Evolutionary conservation across 2,888 invertebrate genomes (phyloP).

Genomic region (Falcaria lacertinaria): DNA sequence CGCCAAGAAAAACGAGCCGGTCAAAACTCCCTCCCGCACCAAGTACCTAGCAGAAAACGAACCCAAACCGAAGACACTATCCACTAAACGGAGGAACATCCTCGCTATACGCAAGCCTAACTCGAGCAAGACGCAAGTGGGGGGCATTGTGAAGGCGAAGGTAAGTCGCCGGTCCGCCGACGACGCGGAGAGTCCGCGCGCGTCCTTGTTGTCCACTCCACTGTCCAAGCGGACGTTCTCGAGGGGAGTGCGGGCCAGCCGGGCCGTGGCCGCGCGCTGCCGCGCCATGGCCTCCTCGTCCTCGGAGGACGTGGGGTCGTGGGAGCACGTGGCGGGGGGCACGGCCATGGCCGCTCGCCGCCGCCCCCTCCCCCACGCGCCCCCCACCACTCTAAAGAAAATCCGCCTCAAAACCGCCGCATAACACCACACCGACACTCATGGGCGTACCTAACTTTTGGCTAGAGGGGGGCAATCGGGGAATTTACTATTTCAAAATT

Average conservation of each 20-base stretch:
- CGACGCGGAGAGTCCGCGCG: conserved; percentile 49
- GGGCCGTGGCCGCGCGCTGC: conserved; percentile 18
- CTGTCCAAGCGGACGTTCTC: conserved; percentile 56
- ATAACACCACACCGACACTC: conserved; percentile 11
- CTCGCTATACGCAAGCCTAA: conserved; percentile 66
- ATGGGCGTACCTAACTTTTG: too few species aligned
- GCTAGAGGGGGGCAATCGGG: too few species aligned
- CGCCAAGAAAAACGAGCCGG: conserved; percentile 55
- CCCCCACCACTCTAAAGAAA: conserved; percentile 63
- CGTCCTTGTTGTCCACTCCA: conserved; percentile 40
- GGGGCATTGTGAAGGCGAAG: conserved; percentile 47
- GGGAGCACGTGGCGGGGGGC: conserved; percentile 55
- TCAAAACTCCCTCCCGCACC: conserved; percentile 47
- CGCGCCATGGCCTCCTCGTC: conserved; percentile 54
- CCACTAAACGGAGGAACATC: conserved; percentile 60
- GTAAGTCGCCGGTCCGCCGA: conserved; percentile 50
- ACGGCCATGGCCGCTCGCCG: conserved; percentile 36
- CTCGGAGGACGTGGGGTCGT: conserved; percentile 45
- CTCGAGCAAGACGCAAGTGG: conserved; percentile 54
- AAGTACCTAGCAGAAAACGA: conserved; percentile 56
- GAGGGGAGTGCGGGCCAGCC: conserved; percentile 22
- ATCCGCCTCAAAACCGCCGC: conserved; percentile 61
- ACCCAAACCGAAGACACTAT: conserved; percentile 58
- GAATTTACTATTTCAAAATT: too few species aligned
- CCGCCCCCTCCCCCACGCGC: conserved; percentile 45